Conservation (phyloP, 2,888 invertebrate species). For the Idaea biselata region DNA sequence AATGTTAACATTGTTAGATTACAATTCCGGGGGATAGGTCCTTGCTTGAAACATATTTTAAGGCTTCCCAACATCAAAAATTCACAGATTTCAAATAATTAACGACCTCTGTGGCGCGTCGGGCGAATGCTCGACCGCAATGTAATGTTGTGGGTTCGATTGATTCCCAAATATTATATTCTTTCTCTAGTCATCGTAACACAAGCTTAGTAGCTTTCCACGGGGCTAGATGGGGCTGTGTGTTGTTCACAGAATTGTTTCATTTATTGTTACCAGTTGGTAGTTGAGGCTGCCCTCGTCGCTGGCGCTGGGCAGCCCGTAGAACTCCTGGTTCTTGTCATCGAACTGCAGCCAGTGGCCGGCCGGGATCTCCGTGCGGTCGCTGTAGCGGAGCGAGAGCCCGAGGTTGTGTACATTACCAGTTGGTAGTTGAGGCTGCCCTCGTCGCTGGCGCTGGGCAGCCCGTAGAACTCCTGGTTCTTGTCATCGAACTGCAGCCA, state of each 20-base stretch:
- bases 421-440: slow-evolving; percentile 89
- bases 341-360: slow-evolving; percentile 95
- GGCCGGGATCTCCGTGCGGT: slow-evolving; percentile 83
- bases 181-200: no score
- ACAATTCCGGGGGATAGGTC: no score
- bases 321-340: slow-evolving; percentile 92
- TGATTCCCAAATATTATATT: no score
- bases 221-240: no score
- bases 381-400: slow-evolving; percentile 86
- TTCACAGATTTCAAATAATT: no score
- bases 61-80: no score
- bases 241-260: no score
- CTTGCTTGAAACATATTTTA: no score
- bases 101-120: no score
- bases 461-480: slow-evolving; percentile 93
- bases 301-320: slow-evolving; percentile 87
- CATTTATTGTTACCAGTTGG: slow-evolving; percentile 86
- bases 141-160: no score
- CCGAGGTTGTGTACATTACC: slow-evolving; percentile 68
- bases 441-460: slow-evolving; percentile 86
- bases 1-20: not conserved
- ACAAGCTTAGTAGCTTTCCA: no score
- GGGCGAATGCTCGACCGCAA: no score
- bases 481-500: slow-evolving; percentile 95
- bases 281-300: slow-evolving; percentile 89